Percentiles rank a stretch among this genome's conserved stretches.
Evolutionary conservation across 2,888 invertebrate species (phyloP).

Genomic region (Lucinisca nassula): DNA sequence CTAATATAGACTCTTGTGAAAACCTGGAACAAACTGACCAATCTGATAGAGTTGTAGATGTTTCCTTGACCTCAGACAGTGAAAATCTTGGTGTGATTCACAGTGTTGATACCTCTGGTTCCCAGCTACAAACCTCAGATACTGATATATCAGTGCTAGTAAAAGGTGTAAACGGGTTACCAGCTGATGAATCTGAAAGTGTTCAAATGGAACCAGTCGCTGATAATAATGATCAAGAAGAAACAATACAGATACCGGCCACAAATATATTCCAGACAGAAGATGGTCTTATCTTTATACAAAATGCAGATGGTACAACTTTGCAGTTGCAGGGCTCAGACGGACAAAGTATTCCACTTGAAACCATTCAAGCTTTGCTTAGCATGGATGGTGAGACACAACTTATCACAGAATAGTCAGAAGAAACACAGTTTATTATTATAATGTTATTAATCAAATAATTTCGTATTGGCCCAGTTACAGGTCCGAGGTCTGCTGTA

Average conservation of each 20-base stretch:
- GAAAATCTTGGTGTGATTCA: conserved; percentile 40
- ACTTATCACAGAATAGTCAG: conserved; percentile 60
- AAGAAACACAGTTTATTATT: conserved; percentile 61
- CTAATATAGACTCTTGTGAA: background rate
- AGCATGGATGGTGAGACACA: conserved; percentile 80
- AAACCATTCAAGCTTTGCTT: conserved; percentile 87
- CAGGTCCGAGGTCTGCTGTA: too few relatives aligned
- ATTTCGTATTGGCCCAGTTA: too few relatives aligned
- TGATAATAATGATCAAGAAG: background rate
- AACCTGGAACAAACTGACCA: background rate
- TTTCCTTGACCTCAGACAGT: background rate
- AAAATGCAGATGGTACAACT: conserved; percentile 85
- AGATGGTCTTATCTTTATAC: conserved; percentile 85
- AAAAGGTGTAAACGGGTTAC: background rate
- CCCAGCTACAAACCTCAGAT: background rate
- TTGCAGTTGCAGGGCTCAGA: conserved; percentile 85
- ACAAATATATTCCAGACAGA: conserved; percentile 84
- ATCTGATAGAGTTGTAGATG: background rate
- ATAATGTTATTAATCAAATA: too few relatives aligned
- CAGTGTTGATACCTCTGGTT: conserved; percentile 33
- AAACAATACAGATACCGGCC: conserved; percentile 63
- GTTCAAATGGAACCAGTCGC: background rate
- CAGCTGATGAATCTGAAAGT: background rate
- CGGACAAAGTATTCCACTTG: conserved; percentile 81
- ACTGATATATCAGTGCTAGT: conserved; percentile 20